Base-by-base conservation (phyloP, 2,113 vertebrate genomes). In the Gadus macrocephalus region DNA sequence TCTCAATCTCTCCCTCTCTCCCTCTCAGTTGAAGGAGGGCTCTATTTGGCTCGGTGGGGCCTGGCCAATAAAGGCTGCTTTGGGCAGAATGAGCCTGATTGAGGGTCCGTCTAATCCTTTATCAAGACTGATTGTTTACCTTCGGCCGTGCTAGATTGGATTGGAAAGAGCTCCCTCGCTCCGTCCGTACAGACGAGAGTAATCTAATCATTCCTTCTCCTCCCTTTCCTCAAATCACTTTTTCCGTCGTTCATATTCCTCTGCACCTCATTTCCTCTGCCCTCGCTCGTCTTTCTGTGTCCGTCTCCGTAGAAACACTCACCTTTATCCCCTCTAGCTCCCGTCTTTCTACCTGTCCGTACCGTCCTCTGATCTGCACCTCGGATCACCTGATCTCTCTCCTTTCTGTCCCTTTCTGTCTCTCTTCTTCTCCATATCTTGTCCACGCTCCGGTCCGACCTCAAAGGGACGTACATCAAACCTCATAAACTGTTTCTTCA, bases 101-200 rank as follows among this genome's bases (percentile, higher is more conserved):
- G 87, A 89, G 89, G 87, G 90, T 91, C 91, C 89, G 89, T 88
- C 86, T 88, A 75, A 78, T 88, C 84, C 83, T 90, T 89, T 87
- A 92, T 90, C 82, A 85, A 79, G 88, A 85, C 80, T 86, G 89
- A 92, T 91, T 92, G 90, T 91, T 91, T 91, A 88, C 88, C 86
- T 88, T 91, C 80, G 79, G 73, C 68, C 59, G 71, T 65, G 83
- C 79, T 76, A 85, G 87, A 90, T 89, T 86, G 87, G 85, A 90
- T 85, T 86, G 85, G 86, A 88, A 88, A 84, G 60, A 60, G 79
- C 74, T 71, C 82, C 79, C 68, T 71, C 53, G 28, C 66, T 65
- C 80, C 77, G 80, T 85, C 82, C 83, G 83, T 85, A 85, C 80
- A 81, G 74, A 84, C 68, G 66, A 71, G 64, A 78, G 68, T 65